Base-by-base conservation (phyloP, 2,113 vertebrate genomes). In the Sterna hirundo region DNA sequence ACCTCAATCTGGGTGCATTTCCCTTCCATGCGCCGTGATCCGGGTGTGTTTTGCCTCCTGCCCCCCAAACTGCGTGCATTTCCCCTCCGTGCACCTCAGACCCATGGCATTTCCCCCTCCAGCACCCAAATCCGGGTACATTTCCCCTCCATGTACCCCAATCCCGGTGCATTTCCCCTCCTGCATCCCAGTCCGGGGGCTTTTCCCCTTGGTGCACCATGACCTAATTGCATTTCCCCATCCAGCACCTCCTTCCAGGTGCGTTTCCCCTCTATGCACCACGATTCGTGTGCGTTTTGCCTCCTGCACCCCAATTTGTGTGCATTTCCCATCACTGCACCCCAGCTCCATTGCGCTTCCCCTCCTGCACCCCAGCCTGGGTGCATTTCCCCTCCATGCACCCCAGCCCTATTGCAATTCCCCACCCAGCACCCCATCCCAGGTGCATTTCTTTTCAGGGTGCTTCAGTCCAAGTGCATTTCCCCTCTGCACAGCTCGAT, bases 71-170 rank as follows among this genome's bases (percentile, higher is more conserved):
- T 4, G 4, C 27, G 2, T 40, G 23, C 15, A 3, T 47, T 42
- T 4, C 15, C 34, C 47, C 7, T 23, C 38, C 3, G 0, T 36
- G n/a, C 40, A 55, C 10, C 68, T 36, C 3, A 4, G 10, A 23
- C 18, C 64, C 0, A 22, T 10, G 20, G 0, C 49, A 29, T 47
- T 76, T 58, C 46, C 34, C 54, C 68, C 20, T 11, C 42, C 19
- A 14, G n/a, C 4, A 1, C 7, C 32, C 27, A 69, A n/a, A 0
- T 64, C 32, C 22, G 2, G n/a, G 1, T 25, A 51, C 26, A 2
- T 3, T 29, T 76, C 34, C 29, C 16, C 16, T 32, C 10, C 1
- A 44, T 44, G 27, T 36, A 3, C 13, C 34, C 3, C 15, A 7
- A 1, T 21, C 15, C 6, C 1, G 20, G 3, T 49, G 44, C 12